Base-by-base conservation (phyloP, 2,888 invertebrate species). In the Chironomus tentans region DNA sequence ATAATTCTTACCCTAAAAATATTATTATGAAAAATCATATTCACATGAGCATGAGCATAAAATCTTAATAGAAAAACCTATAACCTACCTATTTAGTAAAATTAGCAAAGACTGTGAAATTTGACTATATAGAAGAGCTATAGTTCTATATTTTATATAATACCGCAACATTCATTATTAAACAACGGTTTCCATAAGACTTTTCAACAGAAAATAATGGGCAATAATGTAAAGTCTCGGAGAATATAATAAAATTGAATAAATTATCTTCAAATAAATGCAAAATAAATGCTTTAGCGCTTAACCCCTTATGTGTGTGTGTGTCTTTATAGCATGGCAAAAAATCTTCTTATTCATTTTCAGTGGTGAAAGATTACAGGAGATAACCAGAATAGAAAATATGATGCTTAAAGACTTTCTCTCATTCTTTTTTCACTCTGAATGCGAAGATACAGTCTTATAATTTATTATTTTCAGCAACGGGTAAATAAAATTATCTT, bases 211-310 rank as follows among this genome's bases (percentile, higher is more conserved):
- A 38, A 38, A 10, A 18, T 56, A 56, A 56, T 56, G 56, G 56
- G 56, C 56, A 56, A 56, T 56, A 56, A 56, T 56, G 56, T 56
- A 56, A 24, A 56, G 56, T 56, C 65, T 65, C 65, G 65, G 18
- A 24, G 24, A 65, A 65, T 65, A 65, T 65, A 65, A 65, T 65
- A 65, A 65, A 65, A 65, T 65, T 65, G 65, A 65, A 65, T 65
- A 65, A 65, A 65, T 65, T 65, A 65, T 65, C 65, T 65, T 65
- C 65, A 65, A 65, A 65, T 65, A 65, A 65, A 65, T 65, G 65
- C 65, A 65, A 65, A 65, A 65, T 65, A 65, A 65, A 65, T 65
- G 65, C 65, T 65, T 38, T 65, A 65, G 65, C 65, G 18, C 65
- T 65, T 65, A 65, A 65, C 65, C 65, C 65, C 21, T 65, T 13